Base-by-base conservation (phyloP, 1,140 invertebrate genomes). In the Drosophila hydei region DNA sequence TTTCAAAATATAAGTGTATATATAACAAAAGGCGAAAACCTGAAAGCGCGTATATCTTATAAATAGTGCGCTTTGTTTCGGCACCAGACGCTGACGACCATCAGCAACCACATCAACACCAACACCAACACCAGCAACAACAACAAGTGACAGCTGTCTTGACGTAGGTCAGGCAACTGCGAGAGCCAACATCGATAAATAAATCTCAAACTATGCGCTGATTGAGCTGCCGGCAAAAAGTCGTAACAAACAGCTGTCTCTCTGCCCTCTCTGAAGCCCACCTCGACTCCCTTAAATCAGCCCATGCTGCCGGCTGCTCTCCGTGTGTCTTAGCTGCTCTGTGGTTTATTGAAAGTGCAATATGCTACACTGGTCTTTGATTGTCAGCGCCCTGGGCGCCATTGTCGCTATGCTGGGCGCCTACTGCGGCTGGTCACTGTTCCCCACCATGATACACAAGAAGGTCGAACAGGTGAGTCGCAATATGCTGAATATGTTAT, bases 401-500 rank as follows among this genome's bases (percentile, higher is more conserved):
- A 47, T 91, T n/a, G 45, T 92, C 16, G 62, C 90, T 21, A 62
- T 79, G 18, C 23, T 89, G 45, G 92, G 92, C 6, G 74, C 83
- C 48, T 79, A 91, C 62, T 85, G 92, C 25, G 92, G 92, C 40
- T 92, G 90, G 79, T 84, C 81, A 47, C 68, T 92, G 25, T 91
- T 93, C 45, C 92, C 92, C 58, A 88, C 60, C 18, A 67, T 92
- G 67, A 79, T 93, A 12, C 79, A 91, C 63, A 81, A 91, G 30
- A 88, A 92, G 74, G 89, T 93, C 51, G 92, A 92, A 70, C 90
- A 93, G 85, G 92, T 93, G 84, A 90, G 90, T 88, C 7, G 36
- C 36, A 4, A 42, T 33, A 33, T 30, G 27, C 7, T 21, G 25
- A 9, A 27, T 21, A 19, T 25, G 14, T 9, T 23, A 8, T 8